Percentiles rank a stretch among this genome's conserved stretches.
Evolutionary conservation across 2,888 invertebrate genomes (phyloP).

Genomic region (Ormia ochracea): DNA sequence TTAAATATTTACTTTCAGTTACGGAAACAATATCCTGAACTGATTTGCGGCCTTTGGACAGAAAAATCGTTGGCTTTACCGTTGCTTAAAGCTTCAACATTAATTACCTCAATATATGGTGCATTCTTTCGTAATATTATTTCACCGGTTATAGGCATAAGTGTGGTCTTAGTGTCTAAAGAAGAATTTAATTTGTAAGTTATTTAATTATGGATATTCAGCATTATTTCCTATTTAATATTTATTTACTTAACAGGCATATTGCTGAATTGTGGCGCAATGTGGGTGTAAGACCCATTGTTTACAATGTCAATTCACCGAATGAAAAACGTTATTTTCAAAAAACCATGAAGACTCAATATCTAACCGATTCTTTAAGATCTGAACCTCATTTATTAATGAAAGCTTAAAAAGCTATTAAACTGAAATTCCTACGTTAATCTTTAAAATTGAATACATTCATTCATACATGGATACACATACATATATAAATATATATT

Average conservation of each 20-base stretch:
- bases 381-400: constrained; percentile 76
- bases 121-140: constrained; percentile 76
- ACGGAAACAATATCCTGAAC: constrained; percentile 74
- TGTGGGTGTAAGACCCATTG: constrained; percentile 76
- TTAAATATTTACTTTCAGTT: constrained; percentile 66
- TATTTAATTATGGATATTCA: background rate
- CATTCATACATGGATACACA: constrained; percentile 5
- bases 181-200: constrained; percentile 77
- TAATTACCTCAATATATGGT: constrained; percentile 76
- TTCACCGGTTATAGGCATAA: constrained; percentile 76
- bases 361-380: constrained; percentile 76
- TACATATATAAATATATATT: background rate
- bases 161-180: constrained; percentile 76
- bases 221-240: background rate
- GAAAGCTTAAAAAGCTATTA: constrained; percentile 71
- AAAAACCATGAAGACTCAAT: constrained; percentile 77
- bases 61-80: constrained; percentile 73
- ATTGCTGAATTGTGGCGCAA: constrained; percentile 77
- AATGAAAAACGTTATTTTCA: constrained; percentile 77
- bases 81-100: constrained; percentile 74
- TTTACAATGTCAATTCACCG: constrained; percentile 77
- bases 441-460: background rate
- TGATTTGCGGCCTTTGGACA: constrained; percentile 76
- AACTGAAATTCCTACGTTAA: too few species aligned
- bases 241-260: constrained; percentile 67